Base-by-base conservation (phyloP, 2,797 vertebrate genomes). In the Erethizon dorsatum region DNA sequence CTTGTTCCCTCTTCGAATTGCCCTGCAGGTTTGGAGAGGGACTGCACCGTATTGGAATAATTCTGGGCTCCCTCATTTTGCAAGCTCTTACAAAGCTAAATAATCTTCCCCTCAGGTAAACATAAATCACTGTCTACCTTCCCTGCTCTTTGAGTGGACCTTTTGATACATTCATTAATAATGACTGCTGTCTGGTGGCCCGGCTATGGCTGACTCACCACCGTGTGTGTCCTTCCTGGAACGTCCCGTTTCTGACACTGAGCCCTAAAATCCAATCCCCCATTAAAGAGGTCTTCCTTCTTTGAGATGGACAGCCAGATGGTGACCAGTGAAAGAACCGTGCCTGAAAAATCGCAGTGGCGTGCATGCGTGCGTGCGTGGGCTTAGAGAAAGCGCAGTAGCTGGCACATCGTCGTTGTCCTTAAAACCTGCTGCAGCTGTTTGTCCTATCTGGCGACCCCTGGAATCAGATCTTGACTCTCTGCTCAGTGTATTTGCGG, bases 161-260 rank as follows among this genome's bases (percentile, higher is more conserved):
- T 97, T 98, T 88, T 93, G 97, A 95, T 97, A 80, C 52, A 1
- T 93, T 97, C 20, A 82, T 98, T 98, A 98, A 95, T 97, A 97
- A 61, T 67, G 96, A 96, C 86, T 6, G 15, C 79, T 98, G 95
- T 95, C 92, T 95, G 61, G 77, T 96, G 97, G 86, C 52, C 18
- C 18, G 1, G 73, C 83, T 88, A 82, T 96, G 97, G 86, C 79
- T 95, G 56, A 89, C 94, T 96, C 67, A 83, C 92, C 2, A n/a
- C 83, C 0, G 24, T 63, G 94, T 85, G 80, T 90, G 28, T 94
- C 92, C 94, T 94, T 75, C 82, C 80, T 79, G 65, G 63, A 96
- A 73, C 5, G 1, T 83, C 94, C 95, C 80, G 1, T 83, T 96
- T 92, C 83, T 94, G 91, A 97, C 93, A 92, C n/a, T 1, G 63